Evolutionary conservation across 2,888 invertebrate species (phyloP).

Genomic region (Pollenia amentaria): DNA sequence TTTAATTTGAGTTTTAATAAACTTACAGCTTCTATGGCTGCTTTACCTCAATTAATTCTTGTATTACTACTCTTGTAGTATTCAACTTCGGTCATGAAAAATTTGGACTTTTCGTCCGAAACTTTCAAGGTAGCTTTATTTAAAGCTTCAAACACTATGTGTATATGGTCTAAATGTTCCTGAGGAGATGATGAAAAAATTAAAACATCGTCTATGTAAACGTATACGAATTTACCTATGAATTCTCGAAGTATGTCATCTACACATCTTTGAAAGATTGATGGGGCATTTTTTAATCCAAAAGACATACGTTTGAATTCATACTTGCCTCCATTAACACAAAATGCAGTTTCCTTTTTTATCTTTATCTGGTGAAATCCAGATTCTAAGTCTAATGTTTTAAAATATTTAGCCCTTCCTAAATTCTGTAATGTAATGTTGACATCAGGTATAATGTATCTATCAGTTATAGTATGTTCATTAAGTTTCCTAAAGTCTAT

Average conservation of each 20-base stretch:
- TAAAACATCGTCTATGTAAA: slow-evolving; percentile 50
- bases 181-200: slow-evolving; percentile 37
- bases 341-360: slow-evolving; percentile 37
- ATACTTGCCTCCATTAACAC: slow-evolving; percentile 27
- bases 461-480: slow-evolving; percentile 47
- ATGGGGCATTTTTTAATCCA: slow-evolving; percentile 24
- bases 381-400: slow-evolving; percentile 38
- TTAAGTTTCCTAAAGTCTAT: slow-evolving; percentile 41
- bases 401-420: slow-evolving; percentile 37
- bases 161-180: slow-evolving; percentile 16
- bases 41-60: too few relatives aligned
- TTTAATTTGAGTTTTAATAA: too few relatives aligned
- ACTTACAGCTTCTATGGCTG: too few relatives aligned
- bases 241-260: slow-evolving; percentile 34
- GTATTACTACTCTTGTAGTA: background rate
- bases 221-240: slow-evolving; percentile 43
- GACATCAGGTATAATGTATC: slow-evolving; percentile 37
- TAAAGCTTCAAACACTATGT: slow-evolving; percentile 19
- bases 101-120: slow-evolving; percentile 23
- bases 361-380: slow-evolving; percentile 36
- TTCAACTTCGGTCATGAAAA: slow-evolving; percentile 17
- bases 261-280: slow-evolving; percentile 49
- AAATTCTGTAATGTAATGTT: slow-evolving; percentile 18
- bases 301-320: slow-evolving; percentile 6
- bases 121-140: slow-evolving; percentile 11